Percentiles rank a stretch among this genome's conserved stretches.
phyloP scores from a whole-genome alignment of 2,888 invertebrate genomes.

The Mesochorus sp. region DNA sequence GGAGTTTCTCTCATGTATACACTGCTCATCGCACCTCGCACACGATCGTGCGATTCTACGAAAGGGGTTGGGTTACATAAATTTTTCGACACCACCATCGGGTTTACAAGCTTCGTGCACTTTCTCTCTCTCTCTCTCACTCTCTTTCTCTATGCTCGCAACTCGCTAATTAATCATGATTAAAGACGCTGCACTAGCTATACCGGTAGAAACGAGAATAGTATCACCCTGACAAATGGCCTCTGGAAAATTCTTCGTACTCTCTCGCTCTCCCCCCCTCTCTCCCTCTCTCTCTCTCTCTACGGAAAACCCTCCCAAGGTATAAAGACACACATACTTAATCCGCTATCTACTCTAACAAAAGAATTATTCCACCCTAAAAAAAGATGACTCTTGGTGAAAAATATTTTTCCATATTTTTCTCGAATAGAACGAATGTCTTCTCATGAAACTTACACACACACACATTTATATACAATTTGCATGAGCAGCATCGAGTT shows the following conservation, averaged over 20 bases:
- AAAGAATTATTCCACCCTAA: conserved; percentile 2
- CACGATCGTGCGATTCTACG: conserved; percentile 11
- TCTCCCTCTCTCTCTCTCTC: background rate
- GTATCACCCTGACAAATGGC: conserved; percentile 61
- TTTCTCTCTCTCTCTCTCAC: conserved; percentile 8
- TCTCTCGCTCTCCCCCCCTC: conserved; percentile 11
- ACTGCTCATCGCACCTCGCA: conserved; percentile 20
- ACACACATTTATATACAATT: background rate
- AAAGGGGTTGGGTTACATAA: conserved; percentile 58
- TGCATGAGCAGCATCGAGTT: background rate
- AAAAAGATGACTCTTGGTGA: conserved; percentile 14
- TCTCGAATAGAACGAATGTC: background rate
- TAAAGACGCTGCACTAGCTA: conserved; percentile 60
- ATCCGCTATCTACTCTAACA: conserved; percentile 35
- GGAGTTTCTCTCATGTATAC: too few relatives aligned
- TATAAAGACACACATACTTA: conserved; percentile 28
- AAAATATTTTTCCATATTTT: conserved; percentile 39
- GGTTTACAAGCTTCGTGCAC: conserved; percentile 54
- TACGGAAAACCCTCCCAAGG: conserved; percentile 17
- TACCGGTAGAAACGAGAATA: conserved; percentile 60
- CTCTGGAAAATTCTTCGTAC: conserved; percentile 57
- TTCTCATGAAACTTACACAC: background rate
- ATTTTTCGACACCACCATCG: conserved; percentile 64
- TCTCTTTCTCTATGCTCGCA: conserved; percentile 44
- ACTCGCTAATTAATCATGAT: conserved; percentile 67